phyloP scores from a whole-genome alignment of 2,797 vertebrate species.

The Paramormyrops hopkinsi region DNA sequence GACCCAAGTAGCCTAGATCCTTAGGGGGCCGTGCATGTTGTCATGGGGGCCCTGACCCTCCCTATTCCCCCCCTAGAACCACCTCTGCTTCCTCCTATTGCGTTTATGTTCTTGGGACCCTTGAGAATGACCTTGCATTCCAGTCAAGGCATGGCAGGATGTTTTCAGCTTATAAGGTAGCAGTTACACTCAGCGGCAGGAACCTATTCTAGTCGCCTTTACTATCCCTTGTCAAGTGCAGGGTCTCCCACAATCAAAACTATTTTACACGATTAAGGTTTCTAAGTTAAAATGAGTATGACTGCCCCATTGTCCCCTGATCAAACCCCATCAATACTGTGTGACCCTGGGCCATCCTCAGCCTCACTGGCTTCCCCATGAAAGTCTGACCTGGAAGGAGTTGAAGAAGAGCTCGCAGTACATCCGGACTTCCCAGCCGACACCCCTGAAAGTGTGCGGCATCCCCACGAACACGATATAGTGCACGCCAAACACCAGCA shows the following conservation, averaged over 20 bases:
- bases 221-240: neutral
- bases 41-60: neutral
- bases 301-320: neutral
- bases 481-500: slow-evolving; percentile 81
- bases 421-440: slow-evolving; percentile 81
- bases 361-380: neutral
- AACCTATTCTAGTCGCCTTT: neutral
- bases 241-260: neutral
- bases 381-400: slow-evolving; percentile 70
- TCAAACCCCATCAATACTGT: neutral
- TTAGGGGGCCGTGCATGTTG: neutral
- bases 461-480: slow-evolving; percentile 81
- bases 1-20: neutral
- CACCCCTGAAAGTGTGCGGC: slow-evolving; percentile 69
- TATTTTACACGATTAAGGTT: too few relatives aligned
- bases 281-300: neutral
- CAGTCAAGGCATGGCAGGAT: neutral
- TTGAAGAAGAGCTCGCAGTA: slow-evolving; percentile 91
- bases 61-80: neutral
- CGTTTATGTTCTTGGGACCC: neutral
- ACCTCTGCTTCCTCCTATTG: neutral
- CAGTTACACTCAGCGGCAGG: neutral
- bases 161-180: neutral
- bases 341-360: neutral
- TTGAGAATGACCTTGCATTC: neutral